These are phyloP conservation scores for Apistogramma diplotaenia DNA, from an alignment of 2,113 vertebrate species.

Conservation along the genomic window DNA sequence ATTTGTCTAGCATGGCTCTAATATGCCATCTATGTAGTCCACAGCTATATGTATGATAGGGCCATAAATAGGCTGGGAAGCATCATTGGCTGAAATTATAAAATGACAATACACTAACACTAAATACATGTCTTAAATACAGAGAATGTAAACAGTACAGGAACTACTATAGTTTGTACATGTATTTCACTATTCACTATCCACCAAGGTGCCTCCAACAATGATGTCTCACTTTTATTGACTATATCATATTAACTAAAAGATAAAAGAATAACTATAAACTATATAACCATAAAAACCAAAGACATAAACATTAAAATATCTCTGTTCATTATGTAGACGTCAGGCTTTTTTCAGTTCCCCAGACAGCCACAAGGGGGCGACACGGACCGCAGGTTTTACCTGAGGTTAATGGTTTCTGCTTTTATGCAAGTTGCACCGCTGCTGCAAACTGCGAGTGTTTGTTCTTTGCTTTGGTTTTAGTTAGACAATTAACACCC, in stretches of 20 bases:
- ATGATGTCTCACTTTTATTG: neutral
- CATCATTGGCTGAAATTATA: neutral
- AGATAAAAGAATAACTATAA: neutral
- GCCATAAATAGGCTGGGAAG: neutral
- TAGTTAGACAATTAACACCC: neutral
- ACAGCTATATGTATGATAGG: too few relatives aligned
- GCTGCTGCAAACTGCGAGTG: neutral
- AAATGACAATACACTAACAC: neutral
- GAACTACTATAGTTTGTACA: neutral
- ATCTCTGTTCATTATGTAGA: neutral
- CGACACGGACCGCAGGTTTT: neutral
- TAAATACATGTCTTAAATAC: neutral
- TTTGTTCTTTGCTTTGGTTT: neutral
- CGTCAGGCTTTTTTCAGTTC: neutral
- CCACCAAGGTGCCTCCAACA: neutral
- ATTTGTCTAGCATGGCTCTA: too few relatives aligned
- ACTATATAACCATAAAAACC: neutral
- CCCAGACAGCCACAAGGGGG: constrained; percentile 24
- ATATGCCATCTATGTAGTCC: too few relatives aligned
- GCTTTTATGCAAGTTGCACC: constrained; percentile 15
- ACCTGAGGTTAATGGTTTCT: neutral
- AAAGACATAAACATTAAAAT: neutral
- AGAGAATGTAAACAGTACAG: neutral
- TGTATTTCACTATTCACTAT: neutral
- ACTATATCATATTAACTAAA: neutral